A percentile compares a stretch with the other conserved stretches of the same genome.
phyloP scores from a whole-genome alignment of 2,888 invertebrate genomes.

The Drosophila subsilvestris region DNA sequence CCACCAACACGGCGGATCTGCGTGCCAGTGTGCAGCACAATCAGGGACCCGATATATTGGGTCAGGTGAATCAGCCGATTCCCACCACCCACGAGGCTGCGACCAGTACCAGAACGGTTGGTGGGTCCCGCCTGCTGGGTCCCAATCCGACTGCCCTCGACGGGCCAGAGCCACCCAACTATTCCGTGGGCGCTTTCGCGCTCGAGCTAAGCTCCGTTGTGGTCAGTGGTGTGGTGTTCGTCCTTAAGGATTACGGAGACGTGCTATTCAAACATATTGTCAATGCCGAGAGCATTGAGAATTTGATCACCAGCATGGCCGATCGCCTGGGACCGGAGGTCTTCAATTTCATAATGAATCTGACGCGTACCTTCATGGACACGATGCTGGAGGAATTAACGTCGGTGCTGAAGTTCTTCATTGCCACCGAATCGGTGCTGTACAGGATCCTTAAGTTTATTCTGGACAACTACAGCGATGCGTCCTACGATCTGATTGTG shows the following conservation, averaged over 20 bases:
- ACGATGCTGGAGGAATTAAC: slow-evolving; percentile 36
- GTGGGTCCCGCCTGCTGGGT: slow-evolving; percentile 13
- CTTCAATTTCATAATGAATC: slow-evolving; percentile 49
- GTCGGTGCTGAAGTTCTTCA: slow-evolving; percentile 43
- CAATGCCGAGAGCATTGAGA: slow-evolving; percentile 58
- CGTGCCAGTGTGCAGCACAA: slow-evolving; percentile 80
- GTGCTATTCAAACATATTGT: slow-evolving; percentile 50
- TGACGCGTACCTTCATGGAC: slow-evolving; percentile 58
- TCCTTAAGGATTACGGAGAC: slow-evolving; percentile 30
- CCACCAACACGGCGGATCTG: slow-evolving; percentile 59
- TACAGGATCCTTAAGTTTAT: slow-evolving; percentile 53
- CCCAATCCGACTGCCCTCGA: slow-evolving; percentile 9
- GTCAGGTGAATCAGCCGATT: slow-evolving; percentile 67
- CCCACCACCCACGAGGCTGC: slow-evolving; percentile 48
- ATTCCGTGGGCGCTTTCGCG: slow-evolving; percentile 32
- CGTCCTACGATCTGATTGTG: slow-evolving; percentile 14
- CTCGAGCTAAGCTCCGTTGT: slow-evolving; percentile 42
- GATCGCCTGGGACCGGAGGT: slow-evolving; percentile 17
- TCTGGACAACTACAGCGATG: slow-evolving; percentile 13
- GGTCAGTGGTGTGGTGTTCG: slow-evolving; percentile 32
- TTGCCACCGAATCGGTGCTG: slow-evolving; percentile 70
- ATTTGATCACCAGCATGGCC: slow-evolving; percentile 53
- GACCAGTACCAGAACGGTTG: background rate
- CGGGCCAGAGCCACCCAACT: slow-evolving; percentile 24
- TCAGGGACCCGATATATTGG: slow-evolving; percentile 70